Percentiles rank a stretch among this genome's conserved stretches.
phyloP scores from a whole-genome alignment of 2,113 vertebrate genomes.

The Toxotes jaculatrix region DNA sequence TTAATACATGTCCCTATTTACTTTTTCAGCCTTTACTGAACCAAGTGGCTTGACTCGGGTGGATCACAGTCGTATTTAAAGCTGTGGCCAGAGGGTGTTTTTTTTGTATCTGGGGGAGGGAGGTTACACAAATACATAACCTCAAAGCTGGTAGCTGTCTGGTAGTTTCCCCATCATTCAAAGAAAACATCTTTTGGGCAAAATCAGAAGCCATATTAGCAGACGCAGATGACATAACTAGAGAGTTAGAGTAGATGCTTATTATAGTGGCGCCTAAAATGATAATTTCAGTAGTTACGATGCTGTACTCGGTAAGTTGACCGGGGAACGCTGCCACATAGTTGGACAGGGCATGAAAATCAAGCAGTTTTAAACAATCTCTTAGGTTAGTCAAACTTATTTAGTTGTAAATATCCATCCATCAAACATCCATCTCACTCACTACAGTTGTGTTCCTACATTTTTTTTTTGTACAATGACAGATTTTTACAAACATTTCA shows the following conservation, averaged over 20 bases:
- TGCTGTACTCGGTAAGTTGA: too few species aligned
- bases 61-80: background rate
- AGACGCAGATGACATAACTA: background rate
- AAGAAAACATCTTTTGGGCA: constrained; percentile 31
- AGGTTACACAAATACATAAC: background rate
- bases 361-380: too few species aligned
- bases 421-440: too few species aligned
- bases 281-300: background rate
- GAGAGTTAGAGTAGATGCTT: background rate
- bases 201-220: background rate
- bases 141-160: constrained; percentile 25
- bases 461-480: too few species aligned
- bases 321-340: too few species aligned
- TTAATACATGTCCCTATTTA: background rate
- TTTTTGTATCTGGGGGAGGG: background rate
- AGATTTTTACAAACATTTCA: too few species aligned
- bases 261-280: background rate
- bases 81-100: background rate
- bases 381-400: too few species aligned
- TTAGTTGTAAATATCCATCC: too few species aligned
- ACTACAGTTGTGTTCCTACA: too few species aligned
- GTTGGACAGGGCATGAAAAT: too few species aligned
- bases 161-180: background rate
- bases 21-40: background rate
- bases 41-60: background rate